Evolutionary conservation across 2,797 vertebrate species (phyloP).

Genomic region (Nannoperca australis): DNA sequence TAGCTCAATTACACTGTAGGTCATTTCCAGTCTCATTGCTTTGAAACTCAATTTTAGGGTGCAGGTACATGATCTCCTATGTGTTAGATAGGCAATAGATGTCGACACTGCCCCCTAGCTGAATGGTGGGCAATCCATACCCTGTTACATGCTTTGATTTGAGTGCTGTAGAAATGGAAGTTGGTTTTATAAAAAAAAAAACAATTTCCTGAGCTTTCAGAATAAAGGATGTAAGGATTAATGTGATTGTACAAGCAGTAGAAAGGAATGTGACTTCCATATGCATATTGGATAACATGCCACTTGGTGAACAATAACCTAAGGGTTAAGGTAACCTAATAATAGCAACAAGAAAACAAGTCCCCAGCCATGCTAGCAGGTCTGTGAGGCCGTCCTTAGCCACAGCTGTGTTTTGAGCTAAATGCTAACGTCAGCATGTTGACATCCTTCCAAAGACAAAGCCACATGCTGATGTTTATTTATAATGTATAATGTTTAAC

Average conservation of each 20-base stretch:
- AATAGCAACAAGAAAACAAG: neutral
- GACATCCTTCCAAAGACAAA: neutral
- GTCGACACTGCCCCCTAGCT: constrained; percentile 49
- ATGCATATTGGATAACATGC: neutral
- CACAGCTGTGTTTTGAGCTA: neutral
- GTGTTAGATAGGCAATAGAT: constrained; percentile 16
- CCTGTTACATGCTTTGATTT: constrained; percentile 4
- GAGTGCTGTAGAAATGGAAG: neutral
- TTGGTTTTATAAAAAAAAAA: neutral
- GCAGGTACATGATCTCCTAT: neutral
- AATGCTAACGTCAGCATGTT: neutral
- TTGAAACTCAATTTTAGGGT: constrained; percentile 37
- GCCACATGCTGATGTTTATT: neutral
- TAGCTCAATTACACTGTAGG: neutral
- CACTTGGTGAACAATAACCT: neutral
- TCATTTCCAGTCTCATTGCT: constrained; percentile 1
- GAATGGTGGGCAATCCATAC: constrained; percentile 16
- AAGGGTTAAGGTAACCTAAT: too few relatives aligned
- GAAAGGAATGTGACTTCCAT: neutral
- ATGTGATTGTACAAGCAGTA: neutral
- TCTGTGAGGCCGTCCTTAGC: neutral
- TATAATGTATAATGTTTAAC: neutral
- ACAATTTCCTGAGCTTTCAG: neutral
- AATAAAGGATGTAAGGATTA: neutral
- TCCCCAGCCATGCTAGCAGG: neutral